Conservation (phyloP, 2,113 vertebrate species). For the Lagenorhynchus albirostris region DNA sequence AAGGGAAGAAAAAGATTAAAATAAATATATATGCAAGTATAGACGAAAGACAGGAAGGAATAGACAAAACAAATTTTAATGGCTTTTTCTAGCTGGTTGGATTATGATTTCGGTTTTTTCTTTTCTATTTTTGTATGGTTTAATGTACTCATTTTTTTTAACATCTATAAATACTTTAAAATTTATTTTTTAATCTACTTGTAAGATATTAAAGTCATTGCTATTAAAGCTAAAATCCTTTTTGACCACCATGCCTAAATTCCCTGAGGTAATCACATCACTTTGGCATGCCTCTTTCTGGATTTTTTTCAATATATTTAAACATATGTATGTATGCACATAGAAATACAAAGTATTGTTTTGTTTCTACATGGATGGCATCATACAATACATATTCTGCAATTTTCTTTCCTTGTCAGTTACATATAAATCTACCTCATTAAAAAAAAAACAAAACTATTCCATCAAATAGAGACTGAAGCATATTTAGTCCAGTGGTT, state of each 20-base stretch:
- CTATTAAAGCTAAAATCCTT: neutral
- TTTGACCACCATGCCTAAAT: neutral
- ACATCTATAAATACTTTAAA: neutral
- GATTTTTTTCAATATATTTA: neutral
- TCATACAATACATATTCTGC: neutral
- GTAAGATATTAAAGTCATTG: neutral
- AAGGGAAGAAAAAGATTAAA: neutral
- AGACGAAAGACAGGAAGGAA: neutral
- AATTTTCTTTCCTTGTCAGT: neutral
- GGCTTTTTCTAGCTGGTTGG: neutral
- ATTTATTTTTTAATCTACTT: neutral
- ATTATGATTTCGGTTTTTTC: neutral
- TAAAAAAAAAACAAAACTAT: neutral
- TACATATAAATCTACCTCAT: neutral
- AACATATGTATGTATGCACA: neutral
- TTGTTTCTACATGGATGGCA: neutral
- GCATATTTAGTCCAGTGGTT: neutral
- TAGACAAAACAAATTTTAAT: neutral
- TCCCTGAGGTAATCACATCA: neutral
- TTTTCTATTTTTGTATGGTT: neutral
- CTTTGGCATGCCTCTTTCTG: neutral
- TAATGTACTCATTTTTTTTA: neutral
- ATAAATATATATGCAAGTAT: neutral
- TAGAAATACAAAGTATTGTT: neutral
- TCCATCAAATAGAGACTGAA: neutral